A percentile compares a stretch with the other conserved stretches of the same genome.
Conservation (phyloP, 2,797 vertebrate species). For the Valencia hispanica region DNA sequence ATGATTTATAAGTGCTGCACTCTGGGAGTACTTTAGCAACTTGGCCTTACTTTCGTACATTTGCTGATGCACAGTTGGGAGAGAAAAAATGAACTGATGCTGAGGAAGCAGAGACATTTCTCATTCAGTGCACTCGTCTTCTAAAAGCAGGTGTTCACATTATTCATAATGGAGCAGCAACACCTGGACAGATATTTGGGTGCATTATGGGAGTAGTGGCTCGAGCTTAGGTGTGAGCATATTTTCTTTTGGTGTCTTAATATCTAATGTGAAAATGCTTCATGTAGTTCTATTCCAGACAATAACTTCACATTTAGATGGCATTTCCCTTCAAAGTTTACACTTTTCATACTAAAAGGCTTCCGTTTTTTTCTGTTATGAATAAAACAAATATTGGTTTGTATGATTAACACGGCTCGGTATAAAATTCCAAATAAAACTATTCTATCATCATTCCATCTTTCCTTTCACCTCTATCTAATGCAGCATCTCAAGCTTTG, state of each 20-base stretch:
- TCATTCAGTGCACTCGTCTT: background rate
- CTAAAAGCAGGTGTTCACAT: background rate
- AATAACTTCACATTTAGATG: too few relatives aligned
- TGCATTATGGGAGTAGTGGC: background rate
- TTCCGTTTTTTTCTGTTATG: too few relatives aligned
- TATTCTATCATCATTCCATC: too few relatives aligned
- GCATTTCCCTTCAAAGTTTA: too few relatives aligned
- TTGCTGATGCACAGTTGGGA: background rate
- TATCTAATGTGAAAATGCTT: background rate
- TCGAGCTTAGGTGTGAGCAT: background rate
- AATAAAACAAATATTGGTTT: too few relatives aligned
- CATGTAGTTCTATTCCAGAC: background rate
- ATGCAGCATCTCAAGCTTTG: background rate
- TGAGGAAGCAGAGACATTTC: background rate
- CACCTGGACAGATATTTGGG: slow-evolving; percentile 4
- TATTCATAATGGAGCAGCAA: slow-evolving; percentile 1
- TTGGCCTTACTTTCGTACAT: background rate
- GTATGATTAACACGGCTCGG: too few relatives aligned
- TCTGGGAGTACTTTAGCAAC: background rate
- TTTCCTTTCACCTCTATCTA: background rate
- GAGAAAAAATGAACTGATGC: background rate
- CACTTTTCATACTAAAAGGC: too few relatives aligned
- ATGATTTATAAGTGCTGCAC: slow-evolving; percentile 12
- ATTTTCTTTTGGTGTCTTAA: background rate
- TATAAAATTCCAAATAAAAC: background rate